Percentiles rank a stretch among this genome's conserved stretches.
phyloP scores from a whole-genome alignment of 2,113 vertebrate species.

The Epinephelus cyanopodus region DNA sequence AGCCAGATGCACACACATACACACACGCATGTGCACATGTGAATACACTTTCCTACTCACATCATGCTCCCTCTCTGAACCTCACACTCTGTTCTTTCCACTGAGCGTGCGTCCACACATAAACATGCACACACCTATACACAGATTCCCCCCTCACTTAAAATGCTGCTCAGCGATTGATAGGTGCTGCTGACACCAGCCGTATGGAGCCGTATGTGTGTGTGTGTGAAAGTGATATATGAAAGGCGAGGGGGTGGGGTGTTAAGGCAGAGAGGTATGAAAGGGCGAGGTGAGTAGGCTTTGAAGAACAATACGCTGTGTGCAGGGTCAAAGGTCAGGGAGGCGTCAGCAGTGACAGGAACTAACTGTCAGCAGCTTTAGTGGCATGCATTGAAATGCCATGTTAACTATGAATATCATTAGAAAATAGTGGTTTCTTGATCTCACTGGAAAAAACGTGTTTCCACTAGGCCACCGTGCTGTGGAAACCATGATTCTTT shows the following conservation, averaged over 20 bases:
- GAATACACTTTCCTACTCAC: conserved; percentile 34
- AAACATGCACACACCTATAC: conserved; percentile 5
- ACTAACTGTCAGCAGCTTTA: conserved; percentile 59
- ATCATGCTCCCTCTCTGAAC: conserved; percentile 35
- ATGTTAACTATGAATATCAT: conserved; percentile 28
- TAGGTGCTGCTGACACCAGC: conserved; percentile 55
- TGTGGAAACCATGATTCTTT: conserved; percentile 29
- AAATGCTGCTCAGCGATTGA: conserved; percentile 64
- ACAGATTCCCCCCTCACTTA: conserved; percentile 53
- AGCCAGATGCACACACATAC: background rate
- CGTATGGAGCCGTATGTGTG: background rate
- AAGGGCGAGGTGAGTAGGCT: conserved; percentile 19
- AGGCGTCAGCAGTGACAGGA: conserved; percentile 51
- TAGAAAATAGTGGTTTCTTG: conserved; percentile 27
- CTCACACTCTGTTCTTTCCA: conserved; percentile 49
- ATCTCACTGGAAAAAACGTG: conserved; percentile 45
- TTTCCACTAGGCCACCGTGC: conserved; percentile 32
- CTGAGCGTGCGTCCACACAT: conserved; percentile 26
- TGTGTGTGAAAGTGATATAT: conserved; percentile 45
- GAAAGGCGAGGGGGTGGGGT: conserved; percentile 29
- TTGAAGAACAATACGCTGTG: conserved; percentile 37
- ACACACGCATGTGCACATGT: background rate
- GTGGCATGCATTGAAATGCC: conserved; percentile 11
- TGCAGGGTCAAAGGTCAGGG: conserved; percentile 57
- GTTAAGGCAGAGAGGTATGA: conserved; percentile 8